A percentile compares a stretch with the other conserved stretches of the same genome.
Evolutionary conservation across 2,888 invertebrate species (phyloP).

Genomic region (Lithophane ornitopus): DNA sequence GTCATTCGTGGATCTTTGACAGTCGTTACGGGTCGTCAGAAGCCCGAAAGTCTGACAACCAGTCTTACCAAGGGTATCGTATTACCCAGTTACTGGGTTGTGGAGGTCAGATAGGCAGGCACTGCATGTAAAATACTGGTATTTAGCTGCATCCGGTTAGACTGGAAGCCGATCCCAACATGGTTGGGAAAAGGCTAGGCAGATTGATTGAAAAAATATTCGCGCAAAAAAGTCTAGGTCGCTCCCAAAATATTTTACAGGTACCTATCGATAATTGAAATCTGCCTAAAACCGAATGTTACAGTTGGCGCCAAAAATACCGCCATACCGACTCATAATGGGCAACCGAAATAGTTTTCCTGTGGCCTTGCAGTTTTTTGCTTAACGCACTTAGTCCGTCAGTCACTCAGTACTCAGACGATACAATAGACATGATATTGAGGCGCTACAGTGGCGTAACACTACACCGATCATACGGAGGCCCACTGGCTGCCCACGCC

Average conservation of each 20-base stretch:
- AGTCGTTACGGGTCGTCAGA: too few relatives aligned
- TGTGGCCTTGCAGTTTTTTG: slow-evolving; percentile 58
- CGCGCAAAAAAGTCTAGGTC: neutral
- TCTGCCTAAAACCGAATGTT: slow-evolving; percentile 17
- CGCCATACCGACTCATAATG: slow-evolving; percentile 25
- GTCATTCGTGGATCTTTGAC: too few relatives aligned
- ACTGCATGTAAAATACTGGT: too few relatives aligned
- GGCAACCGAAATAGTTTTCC: slow-evolving; percentile 48
- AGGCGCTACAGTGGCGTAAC: slow-evolving; percentile 15
- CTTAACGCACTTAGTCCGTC: slow-evolving; percentile 23
- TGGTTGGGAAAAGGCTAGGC: too few relatives aligned
- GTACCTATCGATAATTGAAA: neutral
- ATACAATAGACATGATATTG: slow-evolving; percentile 30
- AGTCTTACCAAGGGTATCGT: too few relatives aligned
- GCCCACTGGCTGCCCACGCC: slow-evolving; percentile 16
- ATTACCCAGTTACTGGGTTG: too few relatives aligned
- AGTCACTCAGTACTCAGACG: neutral
- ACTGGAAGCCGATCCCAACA: too few relatives aligned
- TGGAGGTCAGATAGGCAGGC: too few relatives aligned
- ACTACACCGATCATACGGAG: slow-evolving; percentile 8
- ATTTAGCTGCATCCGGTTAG: too few relatives aligned
- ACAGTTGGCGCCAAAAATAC: slow-evolving; percentile 42
- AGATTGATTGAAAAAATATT: too few relatives aligned
- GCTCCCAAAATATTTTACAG: neutral
- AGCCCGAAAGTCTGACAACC: too few relatives aligned